These are phyloP conservation scores for Sebastes reedi DNA, from an alignment of 2,797 vertebrate genomes.

Conservation along the genomic window DNA sequence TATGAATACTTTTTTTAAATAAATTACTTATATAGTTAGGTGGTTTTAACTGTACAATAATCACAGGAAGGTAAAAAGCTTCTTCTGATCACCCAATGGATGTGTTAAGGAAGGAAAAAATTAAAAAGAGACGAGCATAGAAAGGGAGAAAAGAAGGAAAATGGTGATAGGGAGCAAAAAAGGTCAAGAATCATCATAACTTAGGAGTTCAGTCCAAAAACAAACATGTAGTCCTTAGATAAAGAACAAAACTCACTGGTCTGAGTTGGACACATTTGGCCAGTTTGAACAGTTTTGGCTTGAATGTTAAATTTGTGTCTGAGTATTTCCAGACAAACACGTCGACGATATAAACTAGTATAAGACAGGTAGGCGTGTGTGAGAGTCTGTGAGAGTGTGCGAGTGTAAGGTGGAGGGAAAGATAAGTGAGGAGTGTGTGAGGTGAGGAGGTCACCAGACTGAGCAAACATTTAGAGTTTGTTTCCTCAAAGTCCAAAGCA, in stretches of 20 bases:
- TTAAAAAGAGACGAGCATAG: background rate
- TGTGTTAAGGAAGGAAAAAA: background rate
- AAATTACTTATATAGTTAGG: background rate
- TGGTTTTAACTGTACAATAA: background rate
- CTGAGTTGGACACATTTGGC: background rate
- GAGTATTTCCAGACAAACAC: background rate
- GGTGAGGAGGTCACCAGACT: slow-evolving; percentile 40
- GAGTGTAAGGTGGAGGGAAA: background rate
- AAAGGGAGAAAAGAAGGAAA: background rate
- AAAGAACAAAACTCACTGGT: background rate
- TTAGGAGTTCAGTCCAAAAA: background rate
- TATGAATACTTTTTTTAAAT: no score
- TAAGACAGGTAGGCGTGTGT: background rate
- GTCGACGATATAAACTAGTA: background rate
- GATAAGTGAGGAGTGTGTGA: slow-evolving; percentile 29
- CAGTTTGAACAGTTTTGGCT: background rate
- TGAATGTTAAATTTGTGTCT: background rate
- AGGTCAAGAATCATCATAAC: background rate
- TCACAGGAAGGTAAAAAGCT: background rate
- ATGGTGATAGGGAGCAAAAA: background rate
- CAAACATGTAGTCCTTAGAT: background rate
- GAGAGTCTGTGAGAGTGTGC: background rate
- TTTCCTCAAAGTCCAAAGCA: slow-evolving; percentile 32
- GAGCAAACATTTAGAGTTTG: slow-evolving; percentile 24
- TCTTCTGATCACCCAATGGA: background rate